Conservation (phyloP, 2,113 vertebrate genomes). For the Syngnathus floridae region DNA sequence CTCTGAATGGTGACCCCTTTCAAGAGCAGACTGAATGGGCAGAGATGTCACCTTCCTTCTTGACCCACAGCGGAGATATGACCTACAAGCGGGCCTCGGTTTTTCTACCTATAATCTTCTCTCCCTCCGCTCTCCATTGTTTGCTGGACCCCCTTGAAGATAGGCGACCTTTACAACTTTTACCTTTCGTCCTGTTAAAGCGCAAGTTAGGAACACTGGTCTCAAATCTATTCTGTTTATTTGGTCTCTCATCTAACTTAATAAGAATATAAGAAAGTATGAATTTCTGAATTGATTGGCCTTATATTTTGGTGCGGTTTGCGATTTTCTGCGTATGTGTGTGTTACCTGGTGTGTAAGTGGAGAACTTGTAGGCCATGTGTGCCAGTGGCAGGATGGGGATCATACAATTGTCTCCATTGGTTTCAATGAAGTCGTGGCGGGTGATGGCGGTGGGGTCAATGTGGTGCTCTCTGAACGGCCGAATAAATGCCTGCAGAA, state of each 20-base stretch:
- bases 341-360: conserved; percentile 65
- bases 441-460: conserved; percentile 74
- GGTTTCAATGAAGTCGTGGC: conserved; percentile 75
- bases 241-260: neutral
- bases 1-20: conserved; percentile 47
- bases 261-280: neutral
- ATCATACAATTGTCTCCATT: conserved; percentile 78
- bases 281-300: neutral
- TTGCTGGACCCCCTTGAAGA: neutral
- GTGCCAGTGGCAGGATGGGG: conserved; percentile 68
- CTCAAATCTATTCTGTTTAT: neutral
- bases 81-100: neutral
- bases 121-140: conserved; percentile 20
- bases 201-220: neutral
- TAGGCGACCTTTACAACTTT: neutral
- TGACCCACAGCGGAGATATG: conserved; percentile 14
- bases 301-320: neutral
- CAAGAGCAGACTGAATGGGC: conserved; percentile 44
- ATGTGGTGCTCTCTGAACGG: conserved; percentile 76
- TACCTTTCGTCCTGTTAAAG: neutral
- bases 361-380: conserved; percentile 72
- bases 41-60: conserved; percentile 39
- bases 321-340: neutral
- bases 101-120: neutral
- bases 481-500: conserved; percentile 69